Conservation (phyloP, 2,888 invertebrate species). For the Diogma glabrata region DNA sequence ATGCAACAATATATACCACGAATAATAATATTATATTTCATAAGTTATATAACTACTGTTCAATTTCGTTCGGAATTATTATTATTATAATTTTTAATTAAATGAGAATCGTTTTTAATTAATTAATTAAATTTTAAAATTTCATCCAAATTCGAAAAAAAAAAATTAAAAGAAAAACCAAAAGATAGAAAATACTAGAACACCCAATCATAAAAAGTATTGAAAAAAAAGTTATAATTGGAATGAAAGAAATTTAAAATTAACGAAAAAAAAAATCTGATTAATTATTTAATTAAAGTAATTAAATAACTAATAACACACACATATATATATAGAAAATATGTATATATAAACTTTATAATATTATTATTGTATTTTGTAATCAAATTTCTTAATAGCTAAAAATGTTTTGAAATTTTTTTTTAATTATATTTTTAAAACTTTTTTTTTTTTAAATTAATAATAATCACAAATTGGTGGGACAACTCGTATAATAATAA, state of each 20-base stretch:
- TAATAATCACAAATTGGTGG: slow-evolving; percentile 29
- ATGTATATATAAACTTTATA: slow-evolving; percentile 1
- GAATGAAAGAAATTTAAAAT: slow-evolving; percentile 6
- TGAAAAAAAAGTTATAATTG: no score
- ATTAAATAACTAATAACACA: background rate
- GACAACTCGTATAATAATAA: slow-evolving; percentile 24
- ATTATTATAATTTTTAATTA: slow-evolving; percentile 5
- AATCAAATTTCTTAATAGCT: slow-evolving; percentile 3
- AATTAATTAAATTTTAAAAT: slow-evolving; percentile 6
- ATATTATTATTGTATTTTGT: no score
- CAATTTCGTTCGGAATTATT: slow-evolving; percentile 6
- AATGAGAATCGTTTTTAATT: slow-evolving; percentile 9
- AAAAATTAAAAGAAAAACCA: no score
- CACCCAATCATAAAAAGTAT: no score
- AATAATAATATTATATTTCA: slow-evolving; percentile 4
- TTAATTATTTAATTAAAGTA: slow-evolving; percentile 7
- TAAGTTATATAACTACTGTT: background rate
- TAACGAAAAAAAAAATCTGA: background rate
- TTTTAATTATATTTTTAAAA: background rate
- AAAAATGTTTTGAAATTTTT: background rate
- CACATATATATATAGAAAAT: slow-evolving; percentile 7
- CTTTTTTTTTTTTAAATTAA: slow-evolving; percentile 17
- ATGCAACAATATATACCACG: background rate
- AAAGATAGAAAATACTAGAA: no score
- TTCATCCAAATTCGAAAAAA: slow-evolving; percentile 3